Base-by-base conservation (phyloP, 2,797 vertebrate species). In the Propithecus perrieri region DNA sequence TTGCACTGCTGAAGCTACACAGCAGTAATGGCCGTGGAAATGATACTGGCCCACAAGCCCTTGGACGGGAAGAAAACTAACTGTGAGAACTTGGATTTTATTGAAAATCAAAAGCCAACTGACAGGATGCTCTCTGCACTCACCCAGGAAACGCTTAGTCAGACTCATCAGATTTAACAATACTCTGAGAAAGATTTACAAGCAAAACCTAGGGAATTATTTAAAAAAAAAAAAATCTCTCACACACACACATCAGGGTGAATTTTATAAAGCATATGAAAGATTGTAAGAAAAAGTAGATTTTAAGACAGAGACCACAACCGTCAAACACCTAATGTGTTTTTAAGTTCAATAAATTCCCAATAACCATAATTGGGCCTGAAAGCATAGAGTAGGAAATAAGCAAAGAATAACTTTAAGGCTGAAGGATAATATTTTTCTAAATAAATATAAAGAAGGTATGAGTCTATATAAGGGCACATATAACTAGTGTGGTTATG, bases 31-130 rank as follows among this genome's bases (percentile, higher is more conserved):
- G 33, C 18, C 65, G 5, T 11, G 38, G 81, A 92, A 74, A 83
- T 79, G 12, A 63, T 5, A 3, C n/a, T 30, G 28, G 88, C n/a
- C 59, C 10, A 38, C 75, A 53, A 48, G 89, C 43, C 55, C 63
- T 79, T 26, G 9, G 9, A 59, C 48, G 38, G 84, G 38, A 94
- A 91, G 85, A 50, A 87, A 95, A 69, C 43, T 30, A 75, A 61
- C 38, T n/a, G 48, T 24, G 11, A 81, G 84, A 81, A 38, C 5
- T 35, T 55, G 28, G 72, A 78, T 78, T 85, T 92, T 96, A 91
- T 63, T 85, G 69, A 83, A 98, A 90, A 95, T 95, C 93, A 95
- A 96, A 97, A 96, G 72, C 33, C 72, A 93, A 46, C 28, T 17
- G 28, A 81, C 57, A 78, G 28, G 61, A 79, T 63, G 63, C 41